phyloP scores from a whole-genome alignment of 2,888 invertebrate species.

The Podabrus alpinus region DNA sequence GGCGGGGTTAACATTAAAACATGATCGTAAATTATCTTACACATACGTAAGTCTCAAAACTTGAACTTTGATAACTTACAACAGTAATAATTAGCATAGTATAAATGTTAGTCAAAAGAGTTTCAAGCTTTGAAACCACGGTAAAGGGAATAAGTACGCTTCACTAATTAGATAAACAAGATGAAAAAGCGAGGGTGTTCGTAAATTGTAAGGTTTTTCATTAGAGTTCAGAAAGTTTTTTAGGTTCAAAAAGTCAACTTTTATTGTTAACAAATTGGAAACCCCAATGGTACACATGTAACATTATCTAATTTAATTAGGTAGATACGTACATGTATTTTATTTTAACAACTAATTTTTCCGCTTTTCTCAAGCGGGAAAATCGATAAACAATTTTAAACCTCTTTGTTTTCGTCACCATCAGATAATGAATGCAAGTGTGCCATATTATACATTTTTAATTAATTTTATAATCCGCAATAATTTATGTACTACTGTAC shows the following conservation, averaged over 20 bases:
- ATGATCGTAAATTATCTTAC: background rate
- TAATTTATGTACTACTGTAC: no score
- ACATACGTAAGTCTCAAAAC: background rate
- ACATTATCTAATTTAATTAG: background rate
- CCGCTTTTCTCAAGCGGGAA: background rate
- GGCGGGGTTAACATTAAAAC: background rate
- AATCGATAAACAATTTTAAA: background rate
- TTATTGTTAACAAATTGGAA: background rate
- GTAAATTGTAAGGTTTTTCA: background rate
- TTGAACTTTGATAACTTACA: background rate
- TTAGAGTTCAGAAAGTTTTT: background rate
- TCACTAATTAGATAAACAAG: background rate
- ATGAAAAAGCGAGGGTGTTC: background rate
- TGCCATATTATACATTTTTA: background rate
- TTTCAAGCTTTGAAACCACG: conserved; percentile 1
- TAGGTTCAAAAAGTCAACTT: background rate
- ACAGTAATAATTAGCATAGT: background rate
- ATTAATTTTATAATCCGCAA: no score
- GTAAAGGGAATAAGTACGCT: background rate
- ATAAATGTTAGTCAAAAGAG: background rate
- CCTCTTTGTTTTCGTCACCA: background rate
- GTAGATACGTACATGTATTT: background rate
- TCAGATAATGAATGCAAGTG: background rate
- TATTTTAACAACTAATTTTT: background rate
- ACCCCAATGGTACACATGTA: background rate